phyloP scores from a whole-genome alignment of 2,888 invertebrate species.

The Oscheius sp. region DNA sequence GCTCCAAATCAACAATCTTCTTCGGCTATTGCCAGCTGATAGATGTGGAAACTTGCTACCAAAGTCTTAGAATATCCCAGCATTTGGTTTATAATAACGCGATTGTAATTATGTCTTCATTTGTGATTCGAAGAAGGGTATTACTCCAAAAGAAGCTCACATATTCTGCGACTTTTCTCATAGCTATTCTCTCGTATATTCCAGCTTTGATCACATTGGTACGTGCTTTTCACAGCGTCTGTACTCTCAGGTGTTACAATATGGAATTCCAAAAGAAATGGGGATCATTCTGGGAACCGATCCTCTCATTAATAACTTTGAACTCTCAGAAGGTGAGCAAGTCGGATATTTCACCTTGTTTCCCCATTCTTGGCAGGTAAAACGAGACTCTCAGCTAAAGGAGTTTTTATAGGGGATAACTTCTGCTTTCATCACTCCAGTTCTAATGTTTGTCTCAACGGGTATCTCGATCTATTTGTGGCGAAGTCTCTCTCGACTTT shows the following conservation, averaged over 20 bases:
- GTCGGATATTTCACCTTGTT: not conserved
- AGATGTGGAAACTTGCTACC: not conserved
- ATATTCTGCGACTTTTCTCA: not conserved
- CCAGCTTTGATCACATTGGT: conserved; percentile 1
- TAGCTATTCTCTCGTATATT: not conserved
- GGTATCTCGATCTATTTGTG: not conserved
- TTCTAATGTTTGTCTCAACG: not conserved
- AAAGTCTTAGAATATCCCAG: not conserved
- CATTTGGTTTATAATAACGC: not conserved
- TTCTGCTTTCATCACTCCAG: not conserved
- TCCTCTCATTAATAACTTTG: not conserved
- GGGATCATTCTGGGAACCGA: not conserved
- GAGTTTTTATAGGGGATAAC: not conserved
- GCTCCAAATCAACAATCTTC: not conserved
- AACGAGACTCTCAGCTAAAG: not conserved
- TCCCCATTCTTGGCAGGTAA: not conserved
- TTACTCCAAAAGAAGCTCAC: not conserved
- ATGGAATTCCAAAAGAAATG: conserved; percentile 2
- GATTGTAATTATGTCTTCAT: conserved; percentile 2
- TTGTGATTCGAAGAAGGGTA: not conserved
- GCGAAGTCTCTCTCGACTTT: not conserved
- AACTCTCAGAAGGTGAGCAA: not conserved
- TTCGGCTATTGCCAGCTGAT: not conserved
- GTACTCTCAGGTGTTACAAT: not conserved
- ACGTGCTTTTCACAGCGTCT: not conserved